phyloP scores from a whole-genome alignment of 2,113 vertebrate genomes.

The Cygnus buccinator region DNA sequence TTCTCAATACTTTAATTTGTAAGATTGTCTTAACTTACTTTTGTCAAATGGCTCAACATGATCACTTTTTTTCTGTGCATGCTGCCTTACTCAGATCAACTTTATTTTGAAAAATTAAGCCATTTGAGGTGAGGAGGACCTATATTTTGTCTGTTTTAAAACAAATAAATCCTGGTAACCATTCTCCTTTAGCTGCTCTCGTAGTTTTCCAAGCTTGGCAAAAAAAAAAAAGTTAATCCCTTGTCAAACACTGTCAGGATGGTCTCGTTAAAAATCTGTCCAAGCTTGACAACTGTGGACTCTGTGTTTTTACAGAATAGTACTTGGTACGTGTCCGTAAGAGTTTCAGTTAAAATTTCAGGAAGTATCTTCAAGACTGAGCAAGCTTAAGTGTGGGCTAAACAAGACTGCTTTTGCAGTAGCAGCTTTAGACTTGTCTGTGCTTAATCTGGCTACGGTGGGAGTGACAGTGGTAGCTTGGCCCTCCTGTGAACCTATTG shows the following conservation, averaged over 20 bases:
- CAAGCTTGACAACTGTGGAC: background rate
- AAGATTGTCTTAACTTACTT: background rate
- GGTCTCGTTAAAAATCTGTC: constrained; percentile 16
- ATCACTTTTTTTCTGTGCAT: background rate
- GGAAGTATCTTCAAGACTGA: background rate
- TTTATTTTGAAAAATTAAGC: constrained; percentile 26
- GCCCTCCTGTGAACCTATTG: background rate
- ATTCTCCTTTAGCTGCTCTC: constrained; percentile 5
- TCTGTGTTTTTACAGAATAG: background rate
- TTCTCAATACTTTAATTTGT: background rate
- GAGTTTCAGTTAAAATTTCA: background rate
- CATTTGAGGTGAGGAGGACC: constrained; percentile 10
- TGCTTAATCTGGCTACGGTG: background rate
- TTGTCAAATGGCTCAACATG: background rate
- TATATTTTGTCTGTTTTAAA: background rate
- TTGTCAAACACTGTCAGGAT: constrained; percentile 13
- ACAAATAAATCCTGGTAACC: background rate
- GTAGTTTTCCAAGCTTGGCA: background rate
- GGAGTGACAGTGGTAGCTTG: background rate
- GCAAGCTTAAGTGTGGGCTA: background rate
- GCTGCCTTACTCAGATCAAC: background rate
- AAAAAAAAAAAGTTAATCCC: constrained; percentile 3
- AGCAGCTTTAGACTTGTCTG: background rate
- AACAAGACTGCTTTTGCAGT: background rate
- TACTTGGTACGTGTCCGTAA: rapidly evolving